Percentiles rank a stretch among this genome's conserved stretches.
phyloP scores from a whole-genome alignment of 1,140 invertebrate genomes.

The Pseudomyrmex concolor region DNA sequence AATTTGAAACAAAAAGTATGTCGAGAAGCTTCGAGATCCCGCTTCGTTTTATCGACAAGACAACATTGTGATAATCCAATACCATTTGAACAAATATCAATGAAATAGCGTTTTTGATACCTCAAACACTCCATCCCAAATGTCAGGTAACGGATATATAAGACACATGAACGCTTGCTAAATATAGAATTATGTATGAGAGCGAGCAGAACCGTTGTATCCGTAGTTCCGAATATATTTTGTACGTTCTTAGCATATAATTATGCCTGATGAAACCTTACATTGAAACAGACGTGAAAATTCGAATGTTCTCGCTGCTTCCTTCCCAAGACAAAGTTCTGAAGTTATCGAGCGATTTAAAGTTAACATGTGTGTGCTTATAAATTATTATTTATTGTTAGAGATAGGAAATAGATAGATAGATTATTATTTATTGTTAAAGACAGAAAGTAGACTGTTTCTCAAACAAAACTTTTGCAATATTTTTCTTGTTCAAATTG shows the following conservation, averaged over 20 bases:
- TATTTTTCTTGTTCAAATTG: background rate
- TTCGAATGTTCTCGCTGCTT: slow-evolving; percentile 19
- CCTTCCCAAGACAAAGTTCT: background rate
- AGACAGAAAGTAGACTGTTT: background rate
- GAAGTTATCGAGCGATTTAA: slow-evolving; percentile 10
- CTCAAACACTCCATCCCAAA: background rate
- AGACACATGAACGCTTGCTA: slow-evolving; percentile 35
- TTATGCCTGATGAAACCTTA: slow-evolving; percentile 37
- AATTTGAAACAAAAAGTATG: background rate
- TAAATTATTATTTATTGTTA: background rate
- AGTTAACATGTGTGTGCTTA: background rate
- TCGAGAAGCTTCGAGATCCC: background rate
- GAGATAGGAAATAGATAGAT: slow-evolving; percentile 6
- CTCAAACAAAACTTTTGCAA: background rate
- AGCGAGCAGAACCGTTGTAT: slow-evolving; percentile 60
- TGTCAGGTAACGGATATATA: slow-evolving; percentile 39
- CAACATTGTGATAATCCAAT: slow-evolving; percentile 35
- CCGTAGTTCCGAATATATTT: slow-evolving; percentile 34
- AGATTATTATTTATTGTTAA: background rate
- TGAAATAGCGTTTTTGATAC: slow-evolving; percentile 11
- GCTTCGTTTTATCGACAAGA: slow-evolving; percentile 28
- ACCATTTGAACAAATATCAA: slow-evolving; percentile 19
- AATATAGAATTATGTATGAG: slow-evolving; percentile 33
- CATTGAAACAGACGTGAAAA: background rate
- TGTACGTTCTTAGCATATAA: slow-evolving; percentile 27